phyloP scores from a whole-genome alignment of 2,888 invertebrate species.

The Incurvaria masculella region DNA sequence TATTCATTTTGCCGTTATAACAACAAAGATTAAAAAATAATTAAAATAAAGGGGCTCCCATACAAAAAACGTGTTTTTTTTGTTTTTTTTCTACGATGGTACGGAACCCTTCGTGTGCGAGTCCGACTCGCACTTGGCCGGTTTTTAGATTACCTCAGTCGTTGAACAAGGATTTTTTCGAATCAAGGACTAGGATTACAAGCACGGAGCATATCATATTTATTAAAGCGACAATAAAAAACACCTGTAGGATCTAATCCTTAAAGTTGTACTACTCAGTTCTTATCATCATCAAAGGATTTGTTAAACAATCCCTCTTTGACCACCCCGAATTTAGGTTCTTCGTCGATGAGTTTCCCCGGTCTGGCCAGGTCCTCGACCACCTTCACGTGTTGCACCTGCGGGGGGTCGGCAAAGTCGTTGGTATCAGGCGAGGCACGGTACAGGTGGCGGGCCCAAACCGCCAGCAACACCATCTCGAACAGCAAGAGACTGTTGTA shows the following conservation, averaged over 20 bases:
- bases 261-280: conserved; percentile 1
- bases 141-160: no score
- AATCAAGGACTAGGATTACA: no score
- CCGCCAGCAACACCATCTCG: conserved; percentile 66
- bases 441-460: conserved; percentile 62
- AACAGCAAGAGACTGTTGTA: conserved; percentile 63
- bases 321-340: conserved; percentile 18
- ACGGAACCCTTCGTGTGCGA: no score
- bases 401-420: conserved; percentile 8
- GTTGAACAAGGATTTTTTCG: no score
- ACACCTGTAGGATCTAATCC: conserved; percentile 2
- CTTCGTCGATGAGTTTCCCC: conserved; percentile 13
- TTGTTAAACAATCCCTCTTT: conserved; percentile 27
- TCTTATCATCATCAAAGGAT: conserved; percentile 18
- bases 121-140: no score
- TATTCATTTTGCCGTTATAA: no score
- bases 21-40: no score
- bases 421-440: conserved; percentile 32
- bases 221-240: no score
- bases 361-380: conserved; percentile 33
- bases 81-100: no score
- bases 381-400: conserved; percentile 27
- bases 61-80: no score
- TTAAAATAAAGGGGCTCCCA: no score
- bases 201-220: no score